Evolutionary conservation across 2,113 vertebrate species (phyloP), one percentile per base, ranked within the genome.

Genomic region (Neoarius graeffei): DNA sequence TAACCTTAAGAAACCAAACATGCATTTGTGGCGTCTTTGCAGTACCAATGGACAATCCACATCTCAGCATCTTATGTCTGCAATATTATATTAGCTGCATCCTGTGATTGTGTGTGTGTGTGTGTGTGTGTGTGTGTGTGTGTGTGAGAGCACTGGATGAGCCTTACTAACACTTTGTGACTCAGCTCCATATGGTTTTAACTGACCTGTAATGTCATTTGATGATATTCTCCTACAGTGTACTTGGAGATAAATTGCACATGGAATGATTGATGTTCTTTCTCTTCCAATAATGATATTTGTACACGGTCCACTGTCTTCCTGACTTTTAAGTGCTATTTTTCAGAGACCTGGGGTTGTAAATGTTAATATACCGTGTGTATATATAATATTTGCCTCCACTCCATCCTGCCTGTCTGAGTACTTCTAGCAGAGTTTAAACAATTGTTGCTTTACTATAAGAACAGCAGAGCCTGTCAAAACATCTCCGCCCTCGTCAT

Each of bases 71-170:
- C 27, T 25, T 83, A 7, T n/a, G 74, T 54, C n/a, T 84, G 64
- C n/a, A 84, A 57, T 84, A 57, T 84, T 71, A 11, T 84, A 50
- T 83, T 83, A 17, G 60, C n/a, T 64, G 35, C 66, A 42, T 84
- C 50, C 27, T 74, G 30, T 76, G 42, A 25, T 4, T 76, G 8
- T 42, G 15, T 74, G 30, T 74, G 6, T 42, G 15, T 42, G 5
- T 74, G 35, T 48, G 17, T 74, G 19, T 42, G 19, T 25, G 7
- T 52, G 1, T 77, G 48, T n/a, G 50, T 30, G 9, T 25, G 7
- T 74, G 54, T 17, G 30, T 20, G 5, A 48, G 27, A 60, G 54
- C 35, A 73, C 10, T 85, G 23, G 6, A 76, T 85, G 84, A 76
- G 69, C 30, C 56, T 76, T 50, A 3, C 27, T 42, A 73, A 42